phyloP scores from a whole-genome alignment of 2,797 vertebrate species.

The Ceyx erithaca region DNA sequence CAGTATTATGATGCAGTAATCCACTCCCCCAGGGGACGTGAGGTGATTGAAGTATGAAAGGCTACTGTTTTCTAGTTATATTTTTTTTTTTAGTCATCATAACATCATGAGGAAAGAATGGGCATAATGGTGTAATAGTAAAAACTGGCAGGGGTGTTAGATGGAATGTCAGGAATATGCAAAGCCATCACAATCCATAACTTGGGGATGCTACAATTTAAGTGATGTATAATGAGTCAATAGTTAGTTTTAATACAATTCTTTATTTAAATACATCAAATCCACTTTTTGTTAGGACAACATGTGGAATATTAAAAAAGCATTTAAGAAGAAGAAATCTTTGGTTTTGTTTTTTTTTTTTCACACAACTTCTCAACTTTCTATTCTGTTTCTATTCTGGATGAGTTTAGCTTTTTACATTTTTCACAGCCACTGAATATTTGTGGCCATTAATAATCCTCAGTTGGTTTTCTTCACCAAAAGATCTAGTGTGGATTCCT shows the following conservation, averaged over 20 bases:
- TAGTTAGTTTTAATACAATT: not conserved
- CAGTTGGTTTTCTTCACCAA: not conserved
- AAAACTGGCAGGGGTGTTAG: conserved; percentile 45
- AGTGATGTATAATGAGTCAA: not conserved
- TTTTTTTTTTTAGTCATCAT: conserved; percentile 59
- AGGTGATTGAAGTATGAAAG: conserved; percentile 70
- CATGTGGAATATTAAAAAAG: not conserved
- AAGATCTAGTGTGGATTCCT: not conserved
- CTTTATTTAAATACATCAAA: not conserved
- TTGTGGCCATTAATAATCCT: not conserved
- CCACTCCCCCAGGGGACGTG: conserved; percentile 63
- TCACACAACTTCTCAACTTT: not conserved
- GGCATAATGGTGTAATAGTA: conserved; percentile 57
- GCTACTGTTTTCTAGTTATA: conserved; percentile 69
- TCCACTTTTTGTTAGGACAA: not conserved
- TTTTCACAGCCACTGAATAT: conserved; percentile 1
- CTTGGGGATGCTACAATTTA: not conserved
- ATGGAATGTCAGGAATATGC: conserved; percentile 35
- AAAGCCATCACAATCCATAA: not conserved
- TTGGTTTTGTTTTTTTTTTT: not conserved
- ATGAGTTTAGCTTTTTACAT: not conserved
- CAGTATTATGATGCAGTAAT: conserved; percentile 78
- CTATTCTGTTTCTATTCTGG: not conserved
- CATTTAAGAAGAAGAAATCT: not conserved
- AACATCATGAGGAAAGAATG: conserved; percentile 58